phyloP scores from a whole-genome alignment of 2,113 vertebrate species.

The Cyanocitta stelleri region DNA sequence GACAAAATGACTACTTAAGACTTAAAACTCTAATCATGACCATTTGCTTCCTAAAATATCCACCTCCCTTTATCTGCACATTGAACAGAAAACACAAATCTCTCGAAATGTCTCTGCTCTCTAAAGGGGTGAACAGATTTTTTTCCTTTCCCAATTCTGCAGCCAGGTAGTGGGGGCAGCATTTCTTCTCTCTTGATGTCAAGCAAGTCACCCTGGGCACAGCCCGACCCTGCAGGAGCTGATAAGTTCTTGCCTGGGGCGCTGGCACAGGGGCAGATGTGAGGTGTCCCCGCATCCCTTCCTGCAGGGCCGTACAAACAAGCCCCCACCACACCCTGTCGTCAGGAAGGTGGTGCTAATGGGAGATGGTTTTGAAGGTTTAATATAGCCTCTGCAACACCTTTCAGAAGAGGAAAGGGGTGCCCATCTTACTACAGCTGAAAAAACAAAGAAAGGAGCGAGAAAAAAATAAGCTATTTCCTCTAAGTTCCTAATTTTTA shows the following conservation, averaged over 20 bases:
- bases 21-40: conserved; percentile 69
- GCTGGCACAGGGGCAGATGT: neutral
- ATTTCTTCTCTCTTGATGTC: neutral
- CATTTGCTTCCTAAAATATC: conserved; percentile 71
- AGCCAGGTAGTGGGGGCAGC: neutral
- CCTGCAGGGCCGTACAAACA: neutral
- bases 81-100: conserved; percentile 49
- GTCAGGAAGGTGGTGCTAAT: neutral
- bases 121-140: neutral
- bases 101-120: neutral
- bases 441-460: conserved; percentile 35
- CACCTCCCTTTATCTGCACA: conserved; percentile 37
- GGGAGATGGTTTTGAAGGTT: neutral
- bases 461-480: conserved; percentile 13
- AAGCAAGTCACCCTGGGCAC: neutral
- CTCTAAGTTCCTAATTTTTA: conserved; percentile 21
- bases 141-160: neutral
- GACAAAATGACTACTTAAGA: conserved; percentile 67
- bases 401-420: conserved; percentile 36
- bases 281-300: neutral
- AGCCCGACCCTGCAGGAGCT: rapidly evolving
- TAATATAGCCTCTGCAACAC: conserved; percentile 8
- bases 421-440: conserved; percentile 32
- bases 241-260: neutral
- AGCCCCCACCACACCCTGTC: neutral